Evolutionary conservation across 2,888 invertebrate species (phyloP).

Genomic region (Ligdia adustata): DNA sequence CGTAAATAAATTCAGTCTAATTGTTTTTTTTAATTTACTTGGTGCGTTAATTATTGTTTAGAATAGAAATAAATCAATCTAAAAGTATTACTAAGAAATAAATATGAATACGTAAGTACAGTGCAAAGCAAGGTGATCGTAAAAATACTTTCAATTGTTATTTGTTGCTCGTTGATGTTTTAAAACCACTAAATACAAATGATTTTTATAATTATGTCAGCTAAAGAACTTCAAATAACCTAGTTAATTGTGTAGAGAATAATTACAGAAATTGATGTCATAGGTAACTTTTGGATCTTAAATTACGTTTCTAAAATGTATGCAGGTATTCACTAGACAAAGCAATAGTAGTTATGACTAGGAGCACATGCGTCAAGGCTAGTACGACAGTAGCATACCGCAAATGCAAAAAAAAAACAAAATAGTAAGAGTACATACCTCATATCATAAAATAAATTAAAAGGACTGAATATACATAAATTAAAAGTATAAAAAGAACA

Average conservation of each 20-base stretch:
- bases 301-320: not conserved
- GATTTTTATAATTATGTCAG: too few relatives aligned
- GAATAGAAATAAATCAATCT: constrained; percentile 4
- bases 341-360: constrained; percentile 10
- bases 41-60: too few relatives aligned
- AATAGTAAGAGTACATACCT: constrained; percentile 45
- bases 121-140: constrained; percentile 4
- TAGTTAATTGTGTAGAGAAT: too few relatives aligned
- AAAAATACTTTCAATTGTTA: too few relatives aligned
- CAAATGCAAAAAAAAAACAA: constrained; percentile 31
- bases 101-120: too few relatives aligned
- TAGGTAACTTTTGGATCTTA: not conserved
- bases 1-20: too few relatives aligned
- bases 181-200: too few relatives aligned
- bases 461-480: constrained; percentile 47
- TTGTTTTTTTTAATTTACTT: too few relatives aligned
- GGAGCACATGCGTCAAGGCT: constrained; percentile 15
- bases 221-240: too few relatives aligned
- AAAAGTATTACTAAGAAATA: too few relatives aligned
- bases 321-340: too few relatives aligned
- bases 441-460: constrained; percentile 41
- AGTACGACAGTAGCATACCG: constrained; percentile 26
- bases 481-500: constrained; percentile 14
- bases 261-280: not conserved
- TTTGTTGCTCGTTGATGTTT: too few relatives aligned